Conservation (phyloP, 2,888 invertebrate species). For the Argyresthia albistria region DNA sequence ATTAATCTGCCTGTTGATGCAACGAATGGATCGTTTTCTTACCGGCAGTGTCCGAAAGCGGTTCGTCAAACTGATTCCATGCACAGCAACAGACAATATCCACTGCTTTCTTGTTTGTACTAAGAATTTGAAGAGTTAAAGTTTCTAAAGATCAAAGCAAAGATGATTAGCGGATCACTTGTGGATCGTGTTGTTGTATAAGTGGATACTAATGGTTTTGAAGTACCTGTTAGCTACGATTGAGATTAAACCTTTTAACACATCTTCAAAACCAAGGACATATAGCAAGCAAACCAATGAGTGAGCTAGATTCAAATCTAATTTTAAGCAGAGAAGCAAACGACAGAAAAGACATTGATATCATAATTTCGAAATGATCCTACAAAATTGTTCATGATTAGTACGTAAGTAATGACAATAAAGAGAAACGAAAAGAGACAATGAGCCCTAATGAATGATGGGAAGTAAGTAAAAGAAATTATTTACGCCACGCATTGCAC, state of each 20-base stretch:
- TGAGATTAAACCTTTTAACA: constrained; percentile 45
- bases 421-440: constrained; percentile 47
- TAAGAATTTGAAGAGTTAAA: constrained; percentile 58
- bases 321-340: no score
- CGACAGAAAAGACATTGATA: no score
- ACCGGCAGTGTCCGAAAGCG: constrained; percentile 45
- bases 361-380: no score
- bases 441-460: constrained; percentile 55
- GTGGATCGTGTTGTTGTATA: constrained; percentile 54
- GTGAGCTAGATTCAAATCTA: no score
- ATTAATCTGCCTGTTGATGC: constrained; percentile 58
- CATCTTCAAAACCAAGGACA: constrained; percentile 40
- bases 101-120: constrained; percentile 46
- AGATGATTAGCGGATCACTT: constrained; percentile 55
- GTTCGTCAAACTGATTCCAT: constrained; percentile 57
- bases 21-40: constrained; percentile 50
- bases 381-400: no score
- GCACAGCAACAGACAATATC: constrained; percentile 42
- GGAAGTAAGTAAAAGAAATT: constrained; percentile 48
- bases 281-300: neutral
- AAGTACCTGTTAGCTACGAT: constrained; percentile 27
- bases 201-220: constrained; percentile 38
- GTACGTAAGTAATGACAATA: constrained; percentile 34
- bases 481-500: constrained; percentile 60
- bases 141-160: constrained; percentile 47